Evolutionary conservation across 2,797 vertebrate genomes (phyloP), one percentile per base, ranked within the genome.

Genomic region (Poecilia velifera): DNA sequence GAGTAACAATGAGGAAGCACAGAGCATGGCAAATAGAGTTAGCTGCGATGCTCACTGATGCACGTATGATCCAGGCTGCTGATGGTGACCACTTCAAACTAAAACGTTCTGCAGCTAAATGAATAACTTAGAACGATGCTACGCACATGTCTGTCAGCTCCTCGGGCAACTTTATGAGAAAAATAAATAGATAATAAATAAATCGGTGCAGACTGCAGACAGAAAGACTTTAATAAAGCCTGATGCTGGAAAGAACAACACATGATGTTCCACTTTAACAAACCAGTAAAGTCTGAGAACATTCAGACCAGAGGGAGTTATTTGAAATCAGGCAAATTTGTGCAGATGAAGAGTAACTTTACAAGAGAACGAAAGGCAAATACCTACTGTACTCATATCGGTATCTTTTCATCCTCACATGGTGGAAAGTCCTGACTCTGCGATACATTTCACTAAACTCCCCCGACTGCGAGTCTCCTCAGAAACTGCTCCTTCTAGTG

Each of bases 1-100:
- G 84, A 91, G 92, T 86, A 93, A 95, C 94, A 87, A 93, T 90
- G 91, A 94, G 84, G 80, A 95, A 91, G 92, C 7, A 85, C 91
- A 94, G 82, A 85, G 93, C 85, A 66, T 88, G 85, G 87, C 91
- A 90, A 93, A 94, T 90, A 83, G 87, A 86, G 94, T 94, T 93
- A 80, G 83, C 84, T 77, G 87, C 66, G 83, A 85, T 72, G 80
- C 82, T 88, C 77, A 81, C 73, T 76, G 87, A 87, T 75, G 93
- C 86, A 88, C 77, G 87, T 36, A 53, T 57, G 70, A 55, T 82
- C 80, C 51, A 68, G 80, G 76, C 22, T 66, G 74, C 31, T 80
- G 71, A 81, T 53, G 28, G 28, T 34, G 55, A 79, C 0, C 2
- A 43, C 62, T 57, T 57, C 72, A 28, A 22, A 73, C 28, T 59